Conservation (phyloP, 2,888 invertebrate genomes). For the Acleris sparsana region DNA sequence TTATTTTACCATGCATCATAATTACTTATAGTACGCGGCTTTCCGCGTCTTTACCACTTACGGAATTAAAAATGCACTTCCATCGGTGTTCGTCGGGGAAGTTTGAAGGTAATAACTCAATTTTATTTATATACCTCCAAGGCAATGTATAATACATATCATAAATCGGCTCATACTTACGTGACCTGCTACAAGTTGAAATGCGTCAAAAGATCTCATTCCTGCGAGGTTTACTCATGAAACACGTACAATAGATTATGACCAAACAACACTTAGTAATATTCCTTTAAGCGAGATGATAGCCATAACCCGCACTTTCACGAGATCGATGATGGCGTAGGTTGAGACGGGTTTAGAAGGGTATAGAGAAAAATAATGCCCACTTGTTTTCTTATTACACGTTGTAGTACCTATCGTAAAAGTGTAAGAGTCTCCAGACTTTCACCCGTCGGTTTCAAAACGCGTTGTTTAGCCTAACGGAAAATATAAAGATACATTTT, state of each 20-base stretch:
- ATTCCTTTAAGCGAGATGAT: slow-evolving; percentile 3
- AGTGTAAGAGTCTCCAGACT: background rate
- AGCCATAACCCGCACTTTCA: slow-evolving; percentile 7
- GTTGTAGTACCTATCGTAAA: background rate
- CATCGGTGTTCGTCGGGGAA: too few relatives aligned
- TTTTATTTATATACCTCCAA: too few relatives aligned
- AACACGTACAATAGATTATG: slow-evolving; percentile 15
- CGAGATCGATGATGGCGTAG: slow-evolving; percentile 13
- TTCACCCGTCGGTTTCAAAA: background rate
- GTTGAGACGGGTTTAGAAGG: slow-evolving; percentile 13
- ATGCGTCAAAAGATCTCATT: slow-evolving; percentile 2
- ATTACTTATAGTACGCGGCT: too few relatives aligned
- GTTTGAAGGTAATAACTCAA: too few relatives aligned
- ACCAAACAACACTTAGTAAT: background rate
- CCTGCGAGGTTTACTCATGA: slow-evolving; percentile 7
- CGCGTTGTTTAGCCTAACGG: too few relatives aligned
- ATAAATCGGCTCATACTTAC: background rate
- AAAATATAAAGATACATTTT: too few relatives aligned
- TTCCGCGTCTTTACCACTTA: too few relatives aligned
- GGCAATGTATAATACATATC: too few relatives aligned
- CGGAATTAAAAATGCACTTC: too few relatives aligned
- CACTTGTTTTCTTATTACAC: background rate
- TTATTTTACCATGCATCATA: too few relatives aligned
- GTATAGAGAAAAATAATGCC: slow-evolving; percentile 7
- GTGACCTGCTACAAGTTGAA: slow-evolving; percentile 4